phyloP scores from a whole-genome alignment of 1,140 invertebrate genomes.

The Pseudomyrmex cubaensis region DNA sequence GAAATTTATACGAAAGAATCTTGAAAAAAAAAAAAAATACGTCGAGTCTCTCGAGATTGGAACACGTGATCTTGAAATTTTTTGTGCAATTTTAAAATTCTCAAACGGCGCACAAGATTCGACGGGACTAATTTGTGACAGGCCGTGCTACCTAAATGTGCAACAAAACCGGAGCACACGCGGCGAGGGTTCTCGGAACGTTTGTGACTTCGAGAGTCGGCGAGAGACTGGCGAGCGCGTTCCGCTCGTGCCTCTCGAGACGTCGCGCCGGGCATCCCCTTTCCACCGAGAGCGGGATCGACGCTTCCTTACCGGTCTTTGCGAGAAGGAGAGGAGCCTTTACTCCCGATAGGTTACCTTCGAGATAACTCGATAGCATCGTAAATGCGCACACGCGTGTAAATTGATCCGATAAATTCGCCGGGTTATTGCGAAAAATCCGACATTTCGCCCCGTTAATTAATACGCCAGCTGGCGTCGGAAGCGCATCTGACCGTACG shows the following conservation, averaged over 20 bases:
- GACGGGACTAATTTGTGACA: conserved; percentile 48
- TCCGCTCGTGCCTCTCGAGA: conserved; percentile 65
- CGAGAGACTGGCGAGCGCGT: conserved; percentile 74
- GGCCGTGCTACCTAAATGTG: neutral
- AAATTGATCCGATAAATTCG: conserved; percentile 62
- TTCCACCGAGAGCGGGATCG: conserved; percentile 68
- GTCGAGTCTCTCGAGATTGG: neutral
- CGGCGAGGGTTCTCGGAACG: conserved; percentile 59
- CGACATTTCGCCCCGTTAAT: conserved; percentile 23
- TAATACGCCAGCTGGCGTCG: conserved; percentile 5
- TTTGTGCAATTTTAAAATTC: neutral
- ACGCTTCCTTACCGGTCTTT: conserved; percentile 72
- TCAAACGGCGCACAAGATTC: neutral
- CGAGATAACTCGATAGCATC: conserved; percentile 73
- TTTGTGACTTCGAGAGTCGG: conserved; percentile 73
- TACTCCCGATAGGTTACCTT: conserved; percentile 74
- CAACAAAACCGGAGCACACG: neutral
- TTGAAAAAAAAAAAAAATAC: neutral
- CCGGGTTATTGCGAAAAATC: conserved; percentile 19
- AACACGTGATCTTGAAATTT: neutral
- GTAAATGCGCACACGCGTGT: conserved; percentile 66
- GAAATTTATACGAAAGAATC: neutral
- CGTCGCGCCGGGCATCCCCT: conserved; percentile 73
- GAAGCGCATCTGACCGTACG: neutral
- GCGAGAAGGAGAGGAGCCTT: conserved; percentile 63